Evolutionary conservation across 2,113 vertebrate genomes (phyloP).

Genomic region (Hepsetus odoe): DNA sequence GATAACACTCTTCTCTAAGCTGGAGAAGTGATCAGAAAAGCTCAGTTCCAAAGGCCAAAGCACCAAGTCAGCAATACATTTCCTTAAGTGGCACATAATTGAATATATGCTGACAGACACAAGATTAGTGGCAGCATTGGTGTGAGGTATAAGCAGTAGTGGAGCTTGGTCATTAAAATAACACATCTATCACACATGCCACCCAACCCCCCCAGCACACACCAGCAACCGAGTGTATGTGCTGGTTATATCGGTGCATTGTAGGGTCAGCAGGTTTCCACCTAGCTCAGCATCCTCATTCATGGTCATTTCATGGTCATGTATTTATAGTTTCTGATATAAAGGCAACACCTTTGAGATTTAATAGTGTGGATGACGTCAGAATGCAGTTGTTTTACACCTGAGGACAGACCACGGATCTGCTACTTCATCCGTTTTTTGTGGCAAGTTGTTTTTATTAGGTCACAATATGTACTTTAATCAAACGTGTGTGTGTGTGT

Average conservation of each 20-base stretch:
- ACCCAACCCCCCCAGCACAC: neutral
- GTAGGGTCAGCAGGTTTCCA: slow-evolving; percentile 49
- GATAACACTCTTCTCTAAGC: no score
- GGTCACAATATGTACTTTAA: no score
- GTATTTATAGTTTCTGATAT: slow-evolving; percentile 46
- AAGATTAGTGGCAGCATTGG: neutral
- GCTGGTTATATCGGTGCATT: slow-evolving; percentile 27
- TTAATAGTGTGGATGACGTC: neutral
- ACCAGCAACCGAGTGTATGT: slow-evolving; percentile 9
- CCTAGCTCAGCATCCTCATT: slow-evolving; percentile 41
- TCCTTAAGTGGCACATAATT: slow-evolving; percentile 26
- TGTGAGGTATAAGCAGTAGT: neutral
- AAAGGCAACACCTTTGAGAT: neutral
- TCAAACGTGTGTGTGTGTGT: no score
- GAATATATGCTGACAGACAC: slow-evolving; percentile 24
- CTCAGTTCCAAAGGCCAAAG: slow-evolving; percentile 10
- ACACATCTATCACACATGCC: slow-evolving; percentile 23
- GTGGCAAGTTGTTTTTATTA: no score
- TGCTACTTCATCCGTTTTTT: neutral
- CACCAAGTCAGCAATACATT: slow-evolving; percentile 12
- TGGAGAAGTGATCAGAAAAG: no score
- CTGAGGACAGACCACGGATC: neutral
- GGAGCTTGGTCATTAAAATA: slow-evolving; percentile 19
- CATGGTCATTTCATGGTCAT: slow-evolving; percentile 32
- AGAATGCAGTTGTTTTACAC: slow-evolving; percentile 3